Evolutionary conservation across 2,888 invertebrate species (phyloP), one percentile per base, ranked within the genome.

Genomic region (Aquatica leii): DNA sequence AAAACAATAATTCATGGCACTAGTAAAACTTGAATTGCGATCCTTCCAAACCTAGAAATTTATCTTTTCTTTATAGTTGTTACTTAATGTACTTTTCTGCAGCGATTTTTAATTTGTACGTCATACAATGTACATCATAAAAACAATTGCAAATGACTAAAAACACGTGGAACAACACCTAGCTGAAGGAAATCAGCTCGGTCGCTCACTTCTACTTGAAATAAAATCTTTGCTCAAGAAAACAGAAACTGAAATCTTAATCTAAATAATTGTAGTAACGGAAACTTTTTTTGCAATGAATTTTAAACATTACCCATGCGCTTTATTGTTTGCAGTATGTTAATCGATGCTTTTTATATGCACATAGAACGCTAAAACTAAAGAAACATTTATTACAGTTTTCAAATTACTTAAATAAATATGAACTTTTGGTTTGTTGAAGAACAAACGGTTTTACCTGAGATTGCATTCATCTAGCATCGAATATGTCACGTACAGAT

Each of bases 401-500:
- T 49, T 17, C 21, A 24, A 49, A 49, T 49, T 49, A 49, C 21
- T 21, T 49, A 20, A 3, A 12, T 8, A 5, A 21, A 49, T 18
- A 20, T 49, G 12, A n/a, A 49, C 21, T 49, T 49, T 21, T 49
- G 18, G 46, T 46, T 53, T 54, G 34, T 35, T 46, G 21, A 34
- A 60, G n/a, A 46, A 49, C 14, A 60, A 48, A 20, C 9, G 48
- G 31, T 48, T 37, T n/a, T n/a, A n/a, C n/a, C 54, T 20, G 34
- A 21, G 49, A 54, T 59, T 54, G 60, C 54, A 54, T 40, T 54
- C 60, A 54, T 52, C 60, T 49, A 48, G 21, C 60, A 48, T 18
- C 54, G 54, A 60, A 50, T 21, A 40, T 54, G 60, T 60, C 60
- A 60, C 60, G 60, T 60, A 46, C 60, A 60, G 54, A 60, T 54